Conservation (phyloP, 2,888 invertebrate genomes). For the Erebia aethiops region DNA sequence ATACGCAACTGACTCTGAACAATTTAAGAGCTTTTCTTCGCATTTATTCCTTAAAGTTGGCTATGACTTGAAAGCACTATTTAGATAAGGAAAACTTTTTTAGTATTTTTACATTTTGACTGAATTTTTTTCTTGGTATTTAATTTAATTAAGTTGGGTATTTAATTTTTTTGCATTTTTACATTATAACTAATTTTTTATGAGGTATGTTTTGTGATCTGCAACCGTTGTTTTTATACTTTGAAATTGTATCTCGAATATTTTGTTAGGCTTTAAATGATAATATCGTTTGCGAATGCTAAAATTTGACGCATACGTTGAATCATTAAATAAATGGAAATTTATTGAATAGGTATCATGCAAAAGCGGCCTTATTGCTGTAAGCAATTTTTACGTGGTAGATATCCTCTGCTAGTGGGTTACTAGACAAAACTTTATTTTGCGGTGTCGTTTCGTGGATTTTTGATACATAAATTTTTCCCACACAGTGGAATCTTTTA, state of each 20-base stretch:
- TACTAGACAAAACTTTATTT: too few species aligned
- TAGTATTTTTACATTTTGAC: not conserved
- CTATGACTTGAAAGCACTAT: constrained; percentile 10
- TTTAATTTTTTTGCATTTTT: constrained; percentile 1
- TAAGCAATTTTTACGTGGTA: too few species aligned
- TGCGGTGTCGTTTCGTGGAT: too few species aligned
- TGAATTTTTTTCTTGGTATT: not conserved
- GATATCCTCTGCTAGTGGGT: too few species aligned
- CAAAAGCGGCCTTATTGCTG: too few species aligned
- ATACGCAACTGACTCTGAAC: too few species aligned
- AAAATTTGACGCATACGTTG: not conserved
- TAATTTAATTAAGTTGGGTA: not conserved
- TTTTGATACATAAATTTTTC: too few species aligned
- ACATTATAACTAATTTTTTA: not conserved
- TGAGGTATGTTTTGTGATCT: not conserved
- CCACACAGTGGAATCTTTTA: too few species aligned
- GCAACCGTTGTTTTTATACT: not conserved
- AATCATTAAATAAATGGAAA: not conserved
- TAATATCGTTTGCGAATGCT: not conserved
- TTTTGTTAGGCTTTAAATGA: not conserved
- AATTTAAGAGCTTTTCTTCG: not conserved
- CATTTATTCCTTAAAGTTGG: not conserved
- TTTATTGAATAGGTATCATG: too few species aligned
- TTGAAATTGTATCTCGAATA: not conserved
- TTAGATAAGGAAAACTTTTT: not conserved